Evolutionary conservation across 2,113 vertebrate genomes (phyloP), one percentile per base, ranked within the genome.

Genomic region (Halcyon malimbica): DNA sequence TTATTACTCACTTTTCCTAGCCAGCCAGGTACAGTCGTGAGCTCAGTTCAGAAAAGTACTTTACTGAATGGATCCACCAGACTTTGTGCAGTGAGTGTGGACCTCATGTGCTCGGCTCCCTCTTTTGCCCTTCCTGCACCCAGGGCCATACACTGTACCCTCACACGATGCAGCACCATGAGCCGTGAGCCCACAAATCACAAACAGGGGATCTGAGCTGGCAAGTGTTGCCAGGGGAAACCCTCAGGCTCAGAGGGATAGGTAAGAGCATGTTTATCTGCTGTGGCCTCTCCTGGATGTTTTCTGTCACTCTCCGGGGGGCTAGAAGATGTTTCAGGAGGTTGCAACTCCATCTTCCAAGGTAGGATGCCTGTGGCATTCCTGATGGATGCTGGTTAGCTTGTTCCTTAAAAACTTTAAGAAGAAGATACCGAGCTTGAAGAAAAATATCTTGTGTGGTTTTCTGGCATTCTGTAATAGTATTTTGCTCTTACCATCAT

Each of bases 71-170:
- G 51, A 50, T 31, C n/a, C 70, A 63, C 35, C 31, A 79, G 57
- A 25, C 25, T 51, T 67, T 6, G 12, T 25, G 33, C 35, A 63
- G 11, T 0, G 2, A 39, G 17, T 3, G 6, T 44, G 41, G 31
- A 28, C 19, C 41, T 17, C 0, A 0, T 9, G 14, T 54, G 10
- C 54, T 74, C 24, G 3, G 12, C 42, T 57, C 14, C 17, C 42
- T 18, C 33, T 60, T 51, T 51, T 24, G 28, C 21, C 2, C 23
- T 63, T 39, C 35, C 48, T 5, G 1, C 19, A 53, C 31, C 11
- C 35, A 0, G 1, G 16, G n/a, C 51, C 51, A 28, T 28, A 53
- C 51, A 25, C 24, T 51, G 24, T 23, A 51, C 50, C 50, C 50
- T 50, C 50, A 14, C 14, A 53, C 14, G 26, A 26, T 7, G 25